These are phyloP conservation scores for Neoseiulus cucumeris DNA, from an alignment of 1,140 invertebrate genomes.

Conservation along the genomic window DNA sequence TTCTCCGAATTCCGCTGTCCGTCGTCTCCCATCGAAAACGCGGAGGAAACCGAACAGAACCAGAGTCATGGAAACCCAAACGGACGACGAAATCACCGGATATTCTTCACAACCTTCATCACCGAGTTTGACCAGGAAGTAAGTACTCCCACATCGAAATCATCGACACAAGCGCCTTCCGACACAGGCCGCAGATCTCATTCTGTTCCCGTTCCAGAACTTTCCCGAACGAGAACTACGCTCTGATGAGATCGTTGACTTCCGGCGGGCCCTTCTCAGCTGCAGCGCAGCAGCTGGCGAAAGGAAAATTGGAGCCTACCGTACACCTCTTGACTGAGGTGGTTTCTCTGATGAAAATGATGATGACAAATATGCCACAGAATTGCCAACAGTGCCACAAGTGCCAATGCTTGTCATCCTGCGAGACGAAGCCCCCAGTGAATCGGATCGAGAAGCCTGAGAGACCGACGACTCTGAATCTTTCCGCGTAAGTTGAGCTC, in stretches of 20 bases:
- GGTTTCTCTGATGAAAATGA: slow-evolving; percentile 6
- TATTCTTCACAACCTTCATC: background rate
- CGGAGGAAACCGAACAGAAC: background rate
- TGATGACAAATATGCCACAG: background rate
- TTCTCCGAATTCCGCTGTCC: background rate
- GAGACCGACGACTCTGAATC: background rate
- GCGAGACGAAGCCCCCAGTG: no score
- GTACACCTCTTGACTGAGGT: slow-evolving; percentile 1
- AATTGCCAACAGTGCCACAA: background rate
- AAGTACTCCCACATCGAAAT: no score
- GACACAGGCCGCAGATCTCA: no score
- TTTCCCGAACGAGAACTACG: background rate
- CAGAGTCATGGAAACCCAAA: background rate
- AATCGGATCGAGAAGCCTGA: background rate
- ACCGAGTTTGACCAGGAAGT: background rate
- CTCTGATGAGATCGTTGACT: background rate
- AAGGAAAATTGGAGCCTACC: background rate
- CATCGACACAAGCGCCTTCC: no score
- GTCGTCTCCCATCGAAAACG: background rate
- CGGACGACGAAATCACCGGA: background rate
- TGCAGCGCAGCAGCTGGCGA: background rate
- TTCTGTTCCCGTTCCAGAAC: background rate
- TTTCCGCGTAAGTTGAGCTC: background rate
- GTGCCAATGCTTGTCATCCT: background rate
- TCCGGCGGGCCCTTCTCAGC: background rate